Percentiles rank a stretch among this genome's conserved stretches.
These are phyloP conservation scores for Platyrinchus mystaceus DNA, from an alignment of 2,797 vertebrate genomes.

Conservation along the genomic window DNA sequence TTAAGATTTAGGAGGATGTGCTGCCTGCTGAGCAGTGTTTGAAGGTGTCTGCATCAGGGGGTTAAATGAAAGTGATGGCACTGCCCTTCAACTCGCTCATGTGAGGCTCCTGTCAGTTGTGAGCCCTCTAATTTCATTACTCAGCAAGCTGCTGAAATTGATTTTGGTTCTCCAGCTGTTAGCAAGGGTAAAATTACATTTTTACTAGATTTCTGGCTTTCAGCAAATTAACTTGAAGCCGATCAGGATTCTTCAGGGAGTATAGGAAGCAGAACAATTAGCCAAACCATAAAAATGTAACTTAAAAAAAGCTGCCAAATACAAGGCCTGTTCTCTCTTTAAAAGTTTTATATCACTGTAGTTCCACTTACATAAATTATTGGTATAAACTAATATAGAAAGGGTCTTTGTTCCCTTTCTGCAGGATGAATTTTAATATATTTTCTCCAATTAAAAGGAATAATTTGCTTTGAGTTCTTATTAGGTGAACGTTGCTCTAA, in stretches of 20 bases:
- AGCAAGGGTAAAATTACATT: conserved; percentile 51
- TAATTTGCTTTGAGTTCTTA: not conserved
- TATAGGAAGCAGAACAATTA: not conserved
- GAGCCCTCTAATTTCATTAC: conserved; percentile 51
- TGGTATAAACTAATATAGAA: not conserved
- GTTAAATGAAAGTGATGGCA: not conserved
- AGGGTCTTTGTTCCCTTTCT: not conserved
- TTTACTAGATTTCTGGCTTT: conserved; percentile 55
- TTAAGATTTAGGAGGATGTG: not conserved
- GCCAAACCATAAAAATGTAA: not conserved
- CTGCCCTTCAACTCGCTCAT: not conserved
- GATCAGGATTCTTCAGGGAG: not conserved
- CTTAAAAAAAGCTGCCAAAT: not conserved
- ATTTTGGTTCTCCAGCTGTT: conserved; percentile 61
- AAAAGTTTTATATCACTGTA: not conserved
- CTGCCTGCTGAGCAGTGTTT: not conserved
- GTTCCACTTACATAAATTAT: not conserved
- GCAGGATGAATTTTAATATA: not conserved
- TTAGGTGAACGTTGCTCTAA: not conserved
- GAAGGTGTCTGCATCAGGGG: not conserved
- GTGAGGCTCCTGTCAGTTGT: not conserved
- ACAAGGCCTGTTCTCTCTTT: not conserved
- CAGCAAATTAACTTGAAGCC: conserved; percentile 42
- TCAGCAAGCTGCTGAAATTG: conserved; percentile 53
- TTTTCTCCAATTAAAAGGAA: not conserved